Evolutionary conservation across 2,888 invertebrate genomes (phyloP).

Genomic region (Volucella inanis): DNA sequence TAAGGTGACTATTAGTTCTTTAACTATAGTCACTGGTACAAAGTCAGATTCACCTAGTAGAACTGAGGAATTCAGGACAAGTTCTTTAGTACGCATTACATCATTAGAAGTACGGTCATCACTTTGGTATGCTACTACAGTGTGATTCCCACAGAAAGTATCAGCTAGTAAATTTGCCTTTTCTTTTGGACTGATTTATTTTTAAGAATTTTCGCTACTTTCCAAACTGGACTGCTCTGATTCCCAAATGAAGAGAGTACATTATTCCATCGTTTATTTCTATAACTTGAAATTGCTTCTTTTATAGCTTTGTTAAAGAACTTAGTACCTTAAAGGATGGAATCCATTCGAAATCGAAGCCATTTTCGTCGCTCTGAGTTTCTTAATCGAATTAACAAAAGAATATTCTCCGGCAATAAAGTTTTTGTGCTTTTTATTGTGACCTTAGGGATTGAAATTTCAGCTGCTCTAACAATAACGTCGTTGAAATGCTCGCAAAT

Average conservation of each 20-base stretch:
- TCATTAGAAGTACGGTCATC: no score
- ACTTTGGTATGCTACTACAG: no score
- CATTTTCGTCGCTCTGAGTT: background rate
- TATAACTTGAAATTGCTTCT: no score
- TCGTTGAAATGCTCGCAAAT: background rate
- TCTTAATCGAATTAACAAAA: background rate
- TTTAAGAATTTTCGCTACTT: background rate
- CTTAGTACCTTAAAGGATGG: background rate
- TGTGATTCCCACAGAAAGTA: no score
- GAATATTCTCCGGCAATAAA: background rate
- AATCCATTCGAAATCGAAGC: slow-evolving; percentile 5
- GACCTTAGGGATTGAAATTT: no score
- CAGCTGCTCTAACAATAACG: slow-evolving; percentile 2
- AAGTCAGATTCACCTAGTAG: no score
- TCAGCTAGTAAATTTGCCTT: background rate
- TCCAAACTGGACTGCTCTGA: slow-evolving; percentile 5
- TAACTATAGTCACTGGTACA: no score
- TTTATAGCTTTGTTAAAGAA: background rate
- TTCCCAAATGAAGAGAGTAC: no score
- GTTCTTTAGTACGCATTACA: no score
- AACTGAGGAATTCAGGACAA: no score
- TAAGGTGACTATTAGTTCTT: no score
- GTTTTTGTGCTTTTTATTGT: background rate
- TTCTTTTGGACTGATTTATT: slow-evolving; percentile 4
- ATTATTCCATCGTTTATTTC: no score